Conservation (phyloP, 2,113 vertebrate genomes). For the Buteo buteo region DNA sequence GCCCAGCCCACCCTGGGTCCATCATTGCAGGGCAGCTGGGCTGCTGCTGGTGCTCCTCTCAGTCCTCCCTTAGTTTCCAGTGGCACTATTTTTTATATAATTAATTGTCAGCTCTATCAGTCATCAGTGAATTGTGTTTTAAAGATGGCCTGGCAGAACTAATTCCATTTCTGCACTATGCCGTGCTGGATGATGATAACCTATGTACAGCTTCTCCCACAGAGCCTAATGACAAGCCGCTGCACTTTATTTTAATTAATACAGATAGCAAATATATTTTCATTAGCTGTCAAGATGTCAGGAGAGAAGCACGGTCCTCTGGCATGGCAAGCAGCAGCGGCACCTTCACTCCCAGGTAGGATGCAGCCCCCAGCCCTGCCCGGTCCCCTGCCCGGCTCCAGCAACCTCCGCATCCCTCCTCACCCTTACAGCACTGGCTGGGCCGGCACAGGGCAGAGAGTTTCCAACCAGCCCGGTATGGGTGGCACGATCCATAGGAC, state of each 20-base stretch:
- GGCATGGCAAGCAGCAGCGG: not conserved
- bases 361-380: not conserved
- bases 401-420: rapidly evolving
- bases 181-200: slow-evolving; percentile 18
- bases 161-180: not conserved
- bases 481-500: not conserved
- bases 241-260: slow-evolving; percentile 61
- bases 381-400: not conserved
- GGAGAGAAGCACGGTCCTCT: not conserved
- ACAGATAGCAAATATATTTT: slow-evolving; percentile 39
- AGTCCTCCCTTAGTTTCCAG: not conserved
- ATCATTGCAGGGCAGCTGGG: not conserved
- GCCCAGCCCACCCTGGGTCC: not conserved
- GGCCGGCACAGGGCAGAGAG: not conserved
- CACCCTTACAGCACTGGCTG: not conserved
- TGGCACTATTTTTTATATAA: not conserved
- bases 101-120: slow-evolving; percentile 4
- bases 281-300: not conserved
- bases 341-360: not conserved
- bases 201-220: slow-evolving; percentile 1
- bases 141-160: slow-evolving; percentile 27
- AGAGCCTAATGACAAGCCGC: not conserved
- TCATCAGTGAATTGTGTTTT: slow-evolving; percentile 6
- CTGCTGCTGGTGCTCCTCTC: not conserved
- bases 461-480: rapidly evolving